These are phyloP conservation scores for Cryptotis parvus DNA, from an alignment of 2,113 vertebrate genomes.

Conservation along the genomic window DNA sequence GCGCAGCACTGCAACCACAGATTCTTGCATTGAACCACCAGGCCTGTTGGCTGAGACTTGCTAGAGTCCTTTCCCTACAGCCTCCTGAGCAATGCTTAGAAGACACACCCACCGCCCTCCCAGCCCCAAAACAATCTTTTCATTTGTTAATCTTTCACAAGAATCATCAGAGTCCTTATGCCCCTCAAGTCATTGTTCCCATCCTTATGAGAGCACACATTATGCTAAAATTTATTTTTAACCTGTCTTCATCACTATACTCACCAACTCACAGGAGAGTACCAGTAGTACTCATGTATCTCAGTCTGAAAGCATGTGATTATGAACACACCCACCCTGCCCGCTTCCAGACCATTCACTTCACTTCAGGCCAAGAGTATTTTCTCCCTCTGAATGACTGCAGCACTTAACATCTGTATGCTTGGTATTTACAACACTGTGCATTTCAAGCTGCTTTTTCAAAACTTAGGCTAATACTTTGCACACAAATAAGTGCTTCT, in stretches of 20 bases:
- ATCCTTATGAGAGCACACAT: neutral
- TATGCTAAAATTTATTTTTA: slow-evolving; percentile 3
- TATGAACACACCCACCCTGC: neutral
- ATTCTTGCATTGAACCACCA: too few species aligned
- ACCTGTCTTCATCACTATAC: neutral
- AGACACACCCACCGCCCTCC: too few species aligned
- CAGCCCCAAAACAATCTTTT: too few species aligned
- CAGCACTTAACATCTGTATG: neutral
- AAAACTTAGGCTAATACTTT: too few species aligned
- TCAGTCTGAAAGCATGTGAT: neutral
- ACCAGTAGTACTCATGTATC: neutral
- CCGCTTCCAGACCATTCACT: neutral
- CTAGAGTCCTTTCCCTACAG: too few species aligned
- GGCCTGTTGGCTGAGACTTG: too few species aligned
- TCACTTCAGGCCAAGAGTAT: neutral
- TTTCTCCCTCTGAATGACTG: neutral
- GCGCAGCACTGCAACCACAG: too few species aligned
- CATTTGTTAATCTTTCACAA: too few species aligned
- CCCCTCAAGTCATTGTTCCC: neutral
- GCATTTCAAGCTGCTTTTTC: neutral
- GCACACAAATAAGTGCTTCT: too few species aligned
- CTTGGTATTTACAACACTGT: neutral
- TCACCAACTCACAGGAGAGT: neutral
- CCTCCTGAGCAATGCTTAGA: too few species aligned
- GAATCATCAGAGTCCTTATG: neutral